Evolutionary conservation across 2,113 vertebrate genomes (phyloP), one percentile per base, ranked within the genome.

Genomic region (Chloropsis cyanopogon): DNA sequence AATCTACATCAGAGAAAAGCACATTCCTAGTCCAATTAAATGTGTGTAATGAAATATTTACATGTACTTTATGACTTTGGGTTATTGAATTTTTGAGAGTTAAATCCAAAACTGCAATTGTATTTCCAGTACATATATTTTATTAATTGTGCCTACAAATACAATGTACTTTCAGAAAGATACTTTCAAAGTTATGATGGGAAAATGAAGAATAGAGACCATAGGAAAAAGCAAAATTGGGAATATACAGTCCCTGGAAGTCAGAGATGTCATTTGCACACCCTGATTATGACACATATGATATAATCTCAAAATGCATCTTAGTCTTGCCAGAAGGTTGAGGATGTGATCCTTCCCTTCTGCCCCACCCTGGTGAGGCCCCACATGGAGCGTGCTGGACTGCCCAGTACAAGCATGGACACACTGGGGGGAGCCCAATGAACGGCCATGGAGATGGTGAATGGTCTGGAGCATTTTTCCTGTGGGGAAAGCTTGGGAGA

Each of bases 1-100:
- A 94, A 82, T 87, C 78, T 84, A 15, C 65, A 35, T 60, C 87
- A 85, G 57, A 84, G n/a, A 90, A 90, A 89, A 89, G 70, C 46
- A 82, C 53, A 87, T 87, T 93, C 44, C 82, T 79, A 64, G 44
- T 79, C 57, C 61, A 72, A 90, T 90, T 95, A 92, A 71, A 72
- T 79, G 26, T 70, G 41, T 71, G 41, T 23, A 79, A 91, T 95
- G 82, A 94, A 96, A 91, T 96, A 94, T 94, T 94, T 84, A 91
- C 65, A n/a, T 71, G 28, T 50, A 79, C 54, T 89, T 89, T 81
- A 91, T 79, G 61, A 84, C 61, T 82, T 79, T 23, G 19, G 44
- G 35, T 89, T 87, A 68, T 52, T 60, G 84, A 96, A 89, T 89
- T 87, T 65, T 84, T 92, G 86, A 84, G 53, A 94, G 73, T 86